phyloP scores from a whole-genome alignment of 2,888 invertebrate genomes.

The Agrochola macilenta region DNA sequence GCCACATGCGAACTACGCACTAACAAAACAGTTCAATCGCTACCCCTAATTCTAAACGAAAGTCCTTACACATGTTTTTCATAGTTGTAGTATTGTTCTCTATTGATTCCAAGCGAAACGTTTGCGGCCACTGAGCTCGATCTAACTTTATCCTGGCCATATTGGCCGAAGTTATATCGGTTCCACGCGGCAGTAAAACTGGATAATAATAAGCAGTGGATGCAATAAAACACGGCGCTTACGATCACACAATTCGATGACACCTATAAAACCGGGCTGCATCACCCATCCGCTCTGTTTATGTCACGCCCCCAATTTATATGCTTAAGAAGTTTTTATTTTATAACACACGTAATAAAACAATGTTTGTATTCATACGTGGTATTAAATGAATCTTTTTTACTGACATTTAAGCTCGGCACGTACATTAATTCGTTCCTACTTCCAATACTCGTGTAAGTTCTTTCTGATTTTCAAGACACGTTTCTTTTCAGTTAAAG shows the following conservation, averaged over 20 bases:
- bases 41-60: constrained; percentile 21
- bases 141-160: constrained; percentile 50
- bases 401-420: constrained; percentile 51
- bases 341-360: constrained; percentile 70
- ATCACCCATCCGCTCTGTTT: constrained; percentile 76
- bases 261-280: constrained; percentile 79
- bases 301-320: constrained; percentile 78
- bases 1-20: too few relatives aligned
- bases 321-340: constrained; percentile 77
- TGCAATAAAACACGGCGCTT: constrained; percentile 79
- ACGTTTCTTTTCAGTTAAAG: constrained; percentile 34
- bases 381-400: constrained; percentile 65
- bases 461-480: constrained; percentile 28
- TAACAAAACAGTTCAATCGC: constrained; percentile 14
- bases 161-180: constrained; percentile 51
- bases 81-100: constrained; percentile 35
- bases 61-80: constrained; percentile 32
- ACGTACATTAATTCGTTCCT: constrained; percentile 58
- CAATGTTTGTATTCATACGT: constrained; percentile 62
- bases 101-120: constrained; percentile 50
- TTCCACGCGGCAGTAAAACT: constrained; percentile 71
- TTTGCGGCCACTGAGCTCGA: constrained; percentile 45
- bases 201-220: constrained; percentile 80
- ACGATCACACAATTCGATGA: constrained; percentile 80
- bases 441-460: constrained; percentile 20